Percentiles rank a stretch among this genome's conserved stretches.
Conservation (phyloP, 2,113 vertebrate species). For the Callospermophilus lateralis region DNA sequence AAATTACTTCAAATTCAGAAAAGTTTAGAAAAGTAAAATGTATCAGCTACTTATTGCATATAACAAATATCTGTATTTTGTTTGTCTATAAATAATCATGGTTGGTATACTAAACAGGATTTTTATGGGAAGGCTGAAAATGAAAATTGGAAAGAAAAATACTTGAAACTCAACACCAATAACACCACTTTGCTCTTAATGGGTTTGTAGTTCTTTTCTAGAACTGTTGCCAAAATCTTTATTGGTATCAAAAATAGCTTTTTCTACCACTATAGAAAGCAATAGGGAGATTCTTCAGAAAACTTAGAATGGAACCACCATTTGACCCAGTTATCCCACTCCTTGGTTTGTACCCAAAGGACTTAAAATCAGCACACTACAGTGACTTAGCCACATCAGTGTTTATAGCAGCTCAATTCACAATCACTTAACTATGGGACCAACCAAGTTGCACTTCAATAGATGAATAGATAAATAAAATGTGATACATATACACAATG, state of each 20-base stretch:
- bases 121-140: neutral
- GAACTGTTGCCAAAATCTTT: neutral
- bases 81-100: neutral
- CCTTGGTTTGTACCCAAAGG: too few species aligned
- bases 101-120: neutral
- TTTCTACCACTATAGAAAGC: too few species aligned
- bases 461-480: too few species aligned
- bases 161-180: neutral
- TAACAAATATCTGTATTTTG: neutral
- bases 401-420: too few species aligned
- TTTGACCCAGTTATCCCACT: too few species aligned
- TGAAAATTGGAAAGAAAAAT: neutral
- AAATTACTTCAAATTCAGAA: constrained; percentile 10
- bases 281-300: too few species aligned
- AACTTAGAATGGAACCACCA: too few species aligned
- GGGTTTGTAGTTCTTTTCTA: neutral
- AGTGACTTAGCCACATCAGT: too few species aligned
- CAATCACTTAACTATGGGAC: too few species aligned
- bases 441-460: too few species aligned
- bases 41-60: neutral
- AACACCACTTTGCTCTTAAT: neutral
- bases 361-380: too few species aligned
- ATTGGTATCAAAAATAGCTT: neutral
- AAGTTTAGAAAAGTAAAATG: neutral
- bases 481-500: too few species aligned